Evolutionary conservation across 2,797 vertebrate genomes (phyloP), one percentile per base, ranked within the genome.

Genomic region (Sebastiscus tertius): DNA sequence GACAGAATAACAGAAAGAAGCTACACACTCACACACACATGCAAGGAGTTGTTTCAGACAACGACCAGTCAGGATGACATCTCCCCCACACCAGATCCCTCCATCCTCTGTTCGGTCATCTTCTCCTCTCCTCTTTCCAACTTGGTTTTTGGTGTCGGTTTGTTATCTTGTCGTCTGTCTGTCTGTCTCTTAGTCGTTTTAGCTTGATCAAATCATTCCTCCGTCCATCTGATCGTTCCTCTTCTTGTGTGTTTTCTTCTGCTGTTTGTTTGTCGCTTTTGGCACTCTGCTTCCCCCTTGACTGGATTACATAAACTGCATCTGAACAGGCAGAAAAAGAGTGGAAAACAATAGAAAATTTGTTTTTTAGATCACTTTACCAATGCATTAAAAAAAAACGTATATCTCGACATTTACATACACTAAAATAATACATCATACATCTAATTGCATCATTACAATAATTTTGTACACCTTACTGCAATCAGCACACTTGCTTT

Each of bases 251-350:
- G 74, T 89, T 88, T 90, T 85, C 85, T 84, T 87, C 75, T 85
- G 75, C 77, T 75, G 84, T 83, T 82, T 77, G 64, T 89, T 86
- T 83, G 81, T 94, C 36, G 80, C 90, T 92, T 94, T 94, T 93
- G 94, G 95, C 94, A 91, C 93, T 86, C 91, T 85, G 90, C 91
- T 90, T 81, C 81, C 83, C 69, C 85, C 67, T 65, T 42, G 82
- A 86, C 88, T 90, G 87, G 77, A 89, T 95, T 95, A 96, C 96
- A 96, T 96, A 72, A 96, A 96, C 95, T 96, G 96, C 95, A 96
- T 96, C 96, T 96, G 89, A 34, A 83, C 0, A 34, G 10, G 72
- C 6, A 67, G 10, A 65, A 67, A 79, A 60, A n/a, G 5, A 75
- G 11, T 8, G 49, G 8, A 62, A 12, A 54, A 54, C 49, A 54